A percentile compares a stretch with the other conserved stretches of the same genome.
Evolutionary conservation across 1,140 invertebrate species (phyloP).

Genomic region (Brachionus koreanus): DNA sequence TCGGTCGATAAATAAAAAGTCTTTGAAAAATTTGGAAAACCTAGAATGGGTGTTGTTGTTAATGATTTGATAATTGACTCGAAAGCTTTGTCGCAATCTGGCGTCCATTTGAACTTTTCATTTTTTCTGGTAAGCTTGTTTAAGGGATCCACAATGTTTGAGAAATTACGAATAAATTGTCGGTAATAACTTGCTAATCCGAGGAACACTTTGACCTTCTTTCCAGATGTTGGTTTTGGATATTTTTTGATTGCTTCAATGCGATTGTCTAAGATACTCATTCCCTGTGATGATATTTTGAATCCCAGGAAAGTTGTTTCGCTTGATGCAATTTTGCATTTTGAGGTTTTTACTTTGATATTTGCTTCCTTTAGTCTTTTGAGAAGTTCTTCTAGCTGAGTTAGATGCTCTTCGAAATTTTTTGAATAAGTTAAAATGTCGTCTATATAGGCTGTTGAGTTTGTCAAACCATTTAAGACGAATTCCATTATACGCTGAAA

Average conservation of each 20-base stretch:
- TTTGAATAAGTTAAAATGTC: not conserved
- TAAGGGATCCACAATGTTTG: slow-evolving; percentile 51
- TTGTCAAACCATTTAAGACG: not conserved
- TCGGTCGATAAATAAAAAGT: slow-evolving; percentile 40
- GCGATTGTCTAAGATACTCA: not conserved
- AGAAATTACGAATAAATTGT: slow-evolving; percentile 48
- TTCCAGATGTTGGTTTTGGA: slow-evolving; percentile 47
- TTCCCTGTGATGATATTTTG: not conserved
- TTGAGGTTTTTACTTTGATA: not conserved
- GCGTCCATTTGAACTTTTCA: slow-evolving; percentile 25
- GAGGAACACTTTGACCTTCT: slow-evolving; percentile 49
- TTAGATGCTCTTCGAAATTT: slow-evolving; percentile 46
- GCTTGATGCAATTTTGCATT: slow-evolving; percentile 1
- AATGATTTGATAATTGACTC: slow-evolving; percentile 45
- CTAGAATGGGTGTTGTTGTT: not conserved
- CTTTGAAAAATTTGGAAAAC: not conserved
- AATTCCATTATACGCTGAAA: slow-evolving; percentile 61
- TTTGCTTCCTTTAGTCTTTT: slow-evolving; percentile 48
- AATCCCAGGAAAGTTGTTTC: slow-evolving; percentile 28
- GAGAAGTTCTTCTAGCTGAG: slow-evolving; percentile 53
- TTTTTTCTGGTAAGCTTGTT: slow-evolving; percentile 49
- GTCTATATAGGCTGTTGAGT: slow-evolving; percentile 9
- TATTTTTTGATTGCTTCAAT: slow-evolving; percentile 48
- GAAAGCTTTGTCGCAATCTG: slow-evolving; percentile 50
- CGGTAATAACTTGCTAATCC: slow-evolving; percentile 51